phyloP scores from a whole-genome alignment of 2,797 vertebrate species.

The Fratercula arctica region DNA sequence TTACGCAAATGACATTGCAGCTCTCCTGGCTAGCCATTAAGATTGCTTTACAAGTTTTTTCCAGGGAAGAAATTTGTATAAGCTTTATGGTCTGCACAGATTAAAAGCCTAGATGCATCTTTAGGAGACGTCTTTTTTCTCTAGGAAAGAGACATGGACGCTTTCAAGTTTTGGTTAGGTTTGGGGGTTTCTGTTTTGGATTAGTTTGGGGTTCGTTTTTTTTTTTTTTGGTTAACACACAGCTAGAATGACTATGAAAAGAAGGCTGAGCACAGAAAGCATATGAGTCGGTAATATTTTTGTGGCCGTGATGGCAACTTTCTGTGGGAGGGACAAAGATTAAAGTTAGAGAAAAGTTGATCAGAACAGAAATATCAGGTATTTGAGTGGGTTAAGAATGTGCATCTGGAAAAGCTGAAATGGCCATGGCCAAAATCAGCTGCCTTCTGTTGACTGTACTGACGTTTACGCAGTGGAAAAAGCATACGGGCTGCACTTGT shows the following conservation, averaged over 20 bases:
- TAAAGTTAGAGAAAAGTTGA: not conserved
- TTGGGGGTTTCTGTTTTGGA: not conserved
- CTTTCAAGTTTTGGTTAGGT: not conserved
- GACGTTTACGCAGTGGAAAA: not conserved
- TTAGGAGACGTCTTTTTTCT: not conserved
- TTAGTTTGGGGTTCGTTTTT: not conserved
- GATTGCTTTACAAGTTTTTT: not conserved
- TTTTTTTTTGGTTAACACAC: not conserved
- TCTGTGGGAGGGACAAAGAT: not conserved
- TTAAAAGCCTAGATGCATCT: not conserved
- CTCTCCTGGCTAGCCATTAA: not conserved
- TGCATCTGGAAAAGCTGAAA: conserved; percentile 35
- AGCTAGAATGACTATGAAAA: not conserved
- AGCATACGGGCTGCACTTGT: not conserved
- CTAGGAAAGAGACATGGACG: not conserved
- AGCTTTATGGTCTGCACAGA: not conserved
- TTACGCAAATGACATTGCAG: conserved; percentile 7
- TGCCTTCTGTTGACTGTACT: conserved; percentile 2
- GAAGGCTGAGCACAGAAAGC: not conserved
- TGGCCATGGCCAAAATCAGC: conserved; percentile 20
- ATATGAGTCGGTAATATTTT: not conserved
- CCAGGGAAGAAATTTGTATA: not conserved
- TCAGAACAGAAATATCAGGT: not conserved
- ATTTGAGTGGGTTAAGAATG: not conserved
- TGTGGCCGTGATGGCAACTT: not conserved